phyloP scores from a whole-genome alignment of 2,113 vertebrate species.

The Podarcis cretensis region DNA sequence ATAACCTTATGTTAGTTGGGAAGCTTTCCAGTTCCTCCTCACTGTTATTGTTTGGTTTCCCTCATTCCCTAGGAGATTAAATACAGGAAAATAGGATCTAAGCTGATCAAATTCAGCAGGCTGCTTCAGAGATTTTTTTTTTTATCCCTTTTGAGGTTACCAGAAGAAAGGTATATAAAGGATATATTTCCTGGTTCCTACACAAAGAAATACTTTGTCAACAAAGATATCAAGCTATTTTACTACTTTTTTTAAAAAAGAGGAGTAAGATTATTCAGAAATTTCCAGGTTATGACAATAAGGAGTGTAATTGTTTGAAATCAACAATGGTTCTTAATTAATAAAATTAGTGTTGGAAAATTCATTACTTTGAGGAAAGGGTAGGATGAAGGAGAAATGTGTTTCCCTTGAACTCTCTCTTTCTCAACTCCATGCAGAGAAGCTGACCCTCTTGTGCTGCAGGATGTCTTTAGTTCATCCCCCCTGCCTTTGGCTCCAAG shows the following conservation, averaged over 20 bases:
- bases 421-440: neutral
- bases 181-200: neutral
- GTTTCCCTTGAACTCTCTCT: neutral
- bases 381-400: neutral
- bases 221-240: neutral
- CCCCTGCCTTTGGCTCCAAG: no score
- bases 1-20: constrained; percentile 1
- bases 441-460: no score
- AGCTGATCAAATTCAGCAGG: neutral
- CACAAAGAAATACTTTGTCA: neutral
- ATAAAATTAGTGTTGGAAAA: neutral
- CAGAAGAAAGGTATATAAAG: neutral
- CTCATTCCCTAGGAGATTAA: neutral
- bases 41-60: neutral
- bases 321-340: neutral
- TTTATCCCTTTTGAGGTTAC: neutral
- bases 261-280: neutral
- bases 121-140: neutral
- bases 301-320: neutral
- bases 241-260: neutral
- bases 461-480: no score
- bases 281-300: neutral
- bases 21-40: neutral
- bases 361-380: no score
- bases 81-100: neutral